Conservation (phyloP, 1,140 invertebrate genomes). For the Aphelenchoides avenae region DNA sequence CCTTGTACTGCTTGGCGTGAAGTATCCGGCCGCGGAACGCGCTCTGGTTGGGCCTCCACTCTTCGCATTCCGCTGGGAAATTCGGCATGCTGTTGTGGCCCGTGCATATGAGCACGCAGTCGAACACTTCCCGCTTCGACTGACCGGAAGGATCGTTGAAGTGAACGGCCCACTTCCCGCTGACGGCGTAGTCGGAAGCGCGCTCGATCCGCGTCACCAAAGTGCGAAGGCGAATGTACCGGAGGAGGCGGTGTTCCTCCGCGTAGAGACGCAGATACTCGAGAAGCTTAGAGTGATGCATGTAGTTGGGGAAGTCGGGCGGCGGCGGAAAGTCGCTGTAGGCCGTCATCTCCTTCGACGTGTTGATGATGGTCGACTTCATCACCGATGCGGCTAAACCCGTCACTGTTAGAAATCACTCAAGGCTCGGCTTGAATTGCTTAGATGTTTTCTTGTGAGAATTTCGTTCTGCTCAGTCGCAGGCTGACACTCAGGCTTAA, state of each 20-base stretch:
- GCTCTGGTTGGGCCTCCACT: constrained; percentile 49
- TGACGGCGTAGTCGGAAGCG: constrained; percentile 7
- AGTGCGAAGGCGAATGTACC: constrained; percentile 46
- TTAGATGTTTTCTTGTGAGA: no score
- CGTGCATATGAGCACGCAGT: constrained; percentile 49
- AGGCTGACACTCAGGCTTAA: no score
- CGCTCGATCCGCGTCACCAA: constrained; percentile 13
- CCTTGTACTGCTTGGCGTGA: constrained; percentile 60
- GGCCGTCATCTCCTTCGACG: constrained; percentile 63
- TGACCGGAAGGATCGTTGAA: constrained; percentile 29
- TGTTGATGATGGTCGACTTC: constrained; percentile 62
- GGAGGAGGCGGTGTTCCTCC: constrained; percentile 54
- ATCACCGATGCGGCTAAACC: no score
- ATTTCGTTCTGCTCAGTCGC: no score
- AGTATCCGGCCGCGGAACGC: constrained; percentile 61
- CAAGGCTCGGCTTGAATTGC: no score
- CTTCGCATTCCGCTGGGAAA: constrained; percentile 46
- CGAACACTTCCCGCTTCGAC: constrained; percentile 57
- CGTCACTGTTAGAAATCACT: no score
- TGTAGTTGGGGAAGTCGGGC: constrained; percentile 60
- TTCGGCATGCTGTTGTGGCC: constrained; percentile 59
- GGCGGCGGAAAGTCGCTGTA: constrained; percentile 63
- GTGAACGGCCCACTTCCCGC: constrained; percentile 45
- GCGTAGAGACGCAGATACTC: constrained; percentile 56
- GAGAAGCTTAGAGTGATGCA: constrained; percentile 58